These are phyloP conservation scores for Apeira syringaria DNA, from an alignment of 2,888 invertebrate species.

Conservation along the genomic window DNA sequence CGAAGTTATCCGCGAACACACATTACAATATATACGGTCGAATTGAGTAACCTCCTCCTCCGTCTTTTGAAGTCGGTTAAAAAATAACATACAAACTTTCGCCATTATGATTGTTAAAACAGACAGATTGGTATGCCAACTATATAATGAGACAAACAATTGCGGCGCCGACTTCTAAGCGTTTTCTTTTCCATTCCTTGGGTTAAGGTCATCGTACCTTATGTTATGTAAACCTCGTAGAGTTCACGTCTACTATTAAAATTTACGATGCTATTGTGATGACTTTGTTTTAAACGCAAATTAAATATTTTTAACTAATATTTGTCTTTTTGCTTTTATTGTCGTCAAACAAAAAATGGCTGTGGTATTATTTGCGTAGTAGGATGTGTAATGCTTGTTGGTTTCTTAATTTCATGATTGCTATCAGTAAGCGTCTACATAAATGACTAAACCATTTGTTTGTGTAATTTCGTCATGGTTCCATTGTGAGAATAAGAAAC, in stretches of 20 bases:
- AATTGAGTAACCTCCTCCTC: too few relatives aligned
- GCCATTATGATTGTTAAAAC: too few relatives aligned
- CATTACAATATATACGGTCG: too few relatives aligned
- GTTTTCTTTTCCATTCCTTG: too few relatives aligned
- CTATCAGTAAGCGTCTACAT: conserved; percentile 3
- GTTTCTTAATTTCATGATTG: background rate
- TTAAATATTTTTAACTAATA: conserved; percentile 17
- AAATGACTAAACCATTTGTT: background rate
- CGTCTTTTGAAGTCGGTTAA: too few relatives aligned
- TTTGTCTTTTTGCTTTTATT: conserved; percentile 10
- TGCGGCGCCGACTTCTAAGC: too few relatives aligned
- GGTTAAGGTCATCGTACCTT: conserved; percentile 10
- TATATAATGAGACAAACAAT: too few relatives aligned
- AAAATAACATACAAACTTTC: too few relatives aligned
- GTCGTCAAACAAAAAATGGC: conserved; percentile 10
- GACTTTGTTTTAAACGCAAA: conserved; percentile 7
- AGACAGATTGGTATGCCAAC: too few relatives aligned
- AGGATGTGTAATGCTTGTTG: conserved; percentile 8
- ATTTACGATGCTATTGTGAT: conserved; percentile 4
- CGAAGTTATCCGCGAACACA: too few relatives aligned
- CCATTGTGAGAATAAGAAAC: background rate
- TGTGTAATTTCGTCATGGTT: background rate
- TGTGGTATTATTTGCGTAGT: conserved; percentile 8
- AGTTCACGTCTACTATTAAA: background rate
- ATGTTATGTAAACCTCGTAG: conserved; percentile 1